phyloP scores from a whole-genome alignment of 2,888 invertebrate genomes.

The Pseudanteris insignis region DNA sequence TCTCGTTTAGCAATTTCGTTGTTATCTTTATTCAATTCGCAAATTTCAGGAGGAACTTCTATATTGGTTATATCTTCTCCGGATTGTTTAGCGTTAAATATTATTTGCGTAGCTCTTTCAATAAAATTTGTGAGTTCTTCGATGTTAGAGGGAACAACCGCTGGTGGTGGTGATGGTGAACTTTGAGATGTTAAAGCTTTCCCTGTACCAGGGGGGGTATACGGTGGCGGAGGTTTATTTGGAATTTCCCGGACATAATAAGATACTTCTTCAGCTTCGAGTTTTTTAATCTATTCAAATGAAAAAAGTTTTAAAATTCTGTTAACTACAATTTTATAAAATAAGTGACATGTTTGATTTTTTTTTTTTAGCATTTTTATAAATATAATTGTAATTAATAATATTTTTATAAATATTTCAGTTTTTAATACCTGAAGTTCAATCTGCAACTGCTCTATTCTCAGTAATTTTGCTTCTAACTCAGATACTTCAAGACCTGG shows the following conservation, averaged over 20 bases:
- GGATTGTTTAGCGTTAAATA: constrained; percentile 65
- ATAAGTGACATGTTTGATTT: not conserved
- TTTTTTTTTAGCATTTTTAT: not conserved
- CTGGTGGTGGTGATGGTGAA: constrained; percentile 58
- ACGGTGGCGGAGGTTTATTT: constrained; percentile 80
- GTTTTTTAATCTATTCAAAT: constrained; percentile 73
- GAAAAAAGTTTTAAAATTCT: too few relatives aligned
- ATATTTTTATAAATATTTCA: not conserved
- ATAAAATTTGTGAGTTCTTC: constrained; percentile 68
- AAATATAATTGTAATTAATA: not conserved
- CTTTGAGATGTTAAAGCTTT: constrained; percentile 57
- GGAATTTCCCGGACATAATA: constrained; percentile 75
- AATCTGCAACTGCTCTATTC: constrained; percentile 72
- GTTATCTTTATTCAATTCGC: constrained; percentile 55
- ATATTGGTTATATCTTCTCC: constrained; percentile 57
- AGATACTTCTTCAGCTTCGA: constrained; percentile 69
- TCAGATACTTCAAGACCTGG: constrained; percentile 62
- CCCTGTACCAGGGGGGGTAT: constrained; percentile 71
- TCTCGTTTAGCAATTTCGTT: constrained; percentile 56
- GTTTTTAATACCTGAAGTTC: constrained; percentile 73
- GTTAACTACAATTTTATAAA: too few relatives aligned
- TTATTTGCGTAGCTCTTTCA: constrained; percentile 65
- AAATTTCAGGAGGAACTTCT: constrained; percentile 59
- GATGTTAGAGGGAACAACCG: constrained; percentile 65
- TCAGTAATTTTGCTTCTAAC: constrained; percentile 71